These are phyloP conservation scores for Phataginus tricuspis DNA, from an alignment of 2,797 vertebrate species.

Conservation along the genomic window DNA sequence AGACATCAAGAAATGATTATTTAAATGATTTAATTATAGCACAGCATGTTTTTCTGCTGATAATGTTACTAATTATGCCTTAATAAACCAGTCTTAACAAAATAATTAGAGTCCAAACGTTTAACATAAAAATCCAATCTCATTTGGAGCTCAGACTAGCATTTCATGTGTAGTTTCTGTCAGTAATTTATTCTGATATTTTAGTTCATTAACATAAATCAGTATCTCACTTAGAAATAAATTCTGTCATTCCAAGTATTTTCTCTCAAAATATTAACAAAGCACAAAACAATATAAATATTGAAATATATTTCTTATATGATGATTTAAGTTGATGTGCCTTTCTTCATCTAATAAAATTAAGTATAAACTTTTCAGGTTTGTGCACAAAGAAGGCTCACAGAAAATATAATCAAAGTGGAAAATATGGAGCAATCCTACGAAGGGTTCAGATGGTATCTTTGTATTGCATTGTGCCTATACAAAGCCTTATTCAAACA, in stretches of 20 bases:
- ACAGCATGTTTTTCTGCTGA: constrained; percentile 54
- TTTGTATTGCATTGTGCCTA: background rate
- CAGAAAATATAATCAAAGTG: background rate
- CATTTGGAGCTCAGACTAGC: constrained; percentile 20
- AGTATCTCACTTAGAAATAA: background rate
- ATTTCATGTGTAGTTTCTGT: constrained; percentile 31
- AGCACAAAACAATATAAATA: constrained; percentile 11
- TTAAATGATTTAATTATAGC: constrained; percentile 67
- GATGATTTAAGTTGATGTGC: background rate
- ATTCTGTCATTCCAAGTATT: background rate
- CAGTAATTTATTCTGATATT: constrained; percentile 17
- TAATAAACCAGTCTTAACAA: constrained; percentile 58
- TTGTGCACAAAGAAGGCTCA: background rate
- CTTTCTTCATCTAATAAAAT: background rate
- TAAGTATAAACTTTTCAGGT: background rate
- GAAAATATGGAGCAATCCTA: background rate
- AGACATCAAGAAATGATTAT: constrained; percentile 50
- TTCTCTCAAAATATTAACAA: background rate
- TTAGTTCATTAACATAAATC: constrained; percentile 52
- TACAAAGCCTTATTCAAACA: background rate
- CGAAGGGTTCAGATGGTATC: background rate
- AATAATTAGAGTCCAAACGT: constrained; percentile 48
- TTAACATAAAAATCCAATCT: constrained; percentile 58
- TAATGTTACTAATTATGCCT: constrained; percentile 68
- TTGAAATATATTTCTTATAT: background rate